phyloP scores from a whole-genome alignment of 2,888 invertebrate genomes.

The Kuschelorhynchus macadamiae region DNA sequence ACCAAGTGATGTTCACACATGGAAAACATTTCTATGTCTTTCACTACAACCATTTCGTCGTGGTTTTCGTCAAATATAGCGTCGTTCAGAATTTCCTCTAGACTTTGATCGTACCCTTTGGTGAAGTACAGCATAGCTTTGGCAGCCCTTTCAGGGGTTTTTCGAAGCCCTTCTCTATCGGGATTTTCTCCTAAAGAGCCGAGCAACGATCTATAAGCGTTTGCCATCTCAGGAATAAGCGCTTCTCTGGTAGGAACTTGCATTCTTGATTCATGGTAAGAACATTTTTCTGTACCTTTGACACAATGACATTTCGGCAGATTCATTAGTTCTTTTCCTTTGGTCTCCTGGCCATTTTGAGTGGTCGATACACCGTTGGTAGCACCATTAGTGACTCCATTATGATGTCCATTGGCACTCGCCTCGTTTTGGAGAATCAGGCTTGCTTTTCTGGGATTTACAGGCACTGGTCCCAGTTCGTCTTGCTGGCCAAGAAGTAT shows the following conservation, averaged over 20 bases:
- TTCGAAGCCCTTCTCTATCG: slow-evolving; percentile 90
- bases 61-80: slow-evolving; percentile 99
- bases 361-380: slow-evolving; percentile 11
- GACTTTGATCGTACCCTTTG: slow-evolving; percentile 97
- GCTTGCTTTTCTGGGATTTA: slow-evolving; percentile 24
- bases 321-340: slow-evolving; percentile 23
- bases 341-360: slow-evolving; percentile 7
- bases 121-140: slow-evolving; percentile 99
- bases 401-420: slow-evolving; percentile 11
- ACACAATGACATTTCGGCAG: slow-evolving; percentile 46
- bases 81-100: slow-evolving; percentile 95
- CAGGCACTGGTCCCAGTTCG: slow-evolving; percentile 21
- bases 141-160: slow-evolving; percentile 97
- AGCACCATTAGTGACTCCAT: slow-evolving; percentile 13
- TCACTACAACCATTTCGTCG: slow-evolving; percentile 99
- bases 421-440: slow-evolving; percentile 19
- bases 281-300: slow-evolving; percentile 40
- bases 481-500: slow-evolving; percentile 32
- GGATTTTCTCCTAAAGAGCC: slow-evolving; percentile 93
- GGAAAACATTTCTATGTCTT: slow-evolving; percentile 99
- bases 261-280: slow-evolving; percentile 63
- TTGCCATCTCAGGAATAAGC: slow-evolving; percentile 90
- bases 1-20: slow-evolving; percentile 99
- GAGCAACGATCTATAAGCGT: slow-evolving; percentile 87
- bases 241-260: slow-evolving; percentile 92